These are phyloP conservation scores for Stenodema calcarata DNA, from an alignment of 2,888 invertebrate genomes.

Conservation along the genomic window DNA sequence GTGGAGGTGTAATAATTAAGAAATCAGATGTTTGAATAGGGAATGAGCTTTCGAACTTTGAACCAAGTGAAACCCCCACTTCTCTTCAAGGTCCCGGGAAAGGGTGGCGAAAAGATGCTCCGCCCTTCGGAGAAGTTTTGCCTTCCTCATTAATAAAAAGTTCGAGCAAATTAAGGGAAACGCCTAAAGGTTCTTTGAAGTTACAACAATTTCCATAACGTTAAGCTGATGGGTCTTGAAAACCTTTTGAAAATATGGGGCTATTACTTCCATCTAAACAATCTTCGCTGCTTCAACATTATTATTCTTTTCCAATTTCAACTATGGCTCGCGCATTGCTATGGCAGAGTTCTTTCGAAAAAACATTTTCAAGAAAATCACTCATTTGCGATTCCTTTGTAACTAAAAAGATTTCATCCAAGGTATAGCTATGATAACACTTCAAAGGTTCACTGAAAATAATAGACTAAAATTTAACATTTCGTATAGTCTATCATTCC, in stretches of 20 bases:
- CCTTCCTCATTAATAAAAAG: slow-evolving; percentile 3
- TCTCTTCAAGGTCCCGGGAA: neutral
- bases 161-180: slow-evolving; percentile 8
- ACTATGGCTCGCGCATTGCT: neutral
- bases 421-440: too few relatives aligned
- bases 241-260: neutral
- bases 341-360: too few relatives aligned
- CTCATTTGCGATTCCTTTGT: too few relatives aligned
- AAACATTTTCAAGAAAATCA: too few relatives aligned
- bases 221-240: neutral
- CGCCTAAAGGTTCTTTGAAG: slow-evolving; percentile 11
- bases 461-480: too few relatives aligned
- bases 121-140: neutral
- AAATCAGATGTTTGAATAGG: neutral
- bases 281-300: neutral
- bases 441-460: too few relatives aligned
- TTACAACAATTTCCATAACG: slow-evolving; percentile 1
- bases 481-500: too few relatives aligned
- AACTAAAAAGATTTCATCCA: too few relatives aligned
- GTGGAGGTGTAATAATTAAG: neutral
- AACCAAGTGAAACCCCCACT: neutral
- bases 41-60: neutral
- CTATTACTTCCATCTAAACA: neutral
- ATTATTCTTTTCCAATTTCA: neutral
- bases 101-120: neutral